Base-by-base conservation (phyloP, 2,888 invertebrate genomes). In the Clusia tigrina region DNA sequence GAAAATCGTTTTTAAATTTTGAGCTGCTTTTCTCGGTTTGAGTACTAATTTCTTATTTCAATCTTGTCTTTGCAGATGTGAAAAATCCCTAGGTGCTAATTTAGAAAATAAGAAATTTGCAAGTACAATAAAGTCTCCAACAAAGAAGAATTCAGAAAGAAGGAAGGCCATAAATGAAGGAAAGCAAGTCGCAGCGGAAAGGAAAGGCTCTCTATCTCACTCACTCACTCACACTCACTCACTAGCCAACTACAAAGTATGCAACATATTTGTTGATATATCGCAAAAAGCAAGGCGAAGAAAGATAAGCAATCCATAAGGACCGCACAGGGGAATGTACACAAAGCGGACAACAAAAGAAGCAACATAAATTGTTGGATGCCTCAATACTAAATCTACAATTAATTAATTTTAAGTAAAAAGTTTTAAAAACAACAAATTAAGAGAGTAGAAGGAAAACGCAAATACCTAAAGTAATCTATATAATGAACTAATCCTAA, bases 61-160 rank as follows among this genome's bases (percentile, higher is more conserved):
- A 65, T 54, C 26, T 58, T 71, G 61, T 70, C 54, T 59, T 81
- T 81, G 55, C 80, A 81, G 81, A 81, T 82, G 78, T 79, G 78
- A 81, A 80, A 74, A 82, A 81, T 82, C 81, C 79, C 73, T 81
- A 81, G 81, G 82, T 81, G 81, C 81, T 81, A 81, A 82, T 80
- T 81, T 82, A 81, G 81, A 77, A 74, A 73, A 79, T 82, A 82
- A 79, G 82, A 79, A 76, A 67, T 63, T 68, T 66, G 69, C 63
- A 71, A 69, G 68, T 70, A 69, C 65, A 71, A 68, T 59, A 67
- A 68, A 59, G 75, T 66, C 58, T 54, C 55, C 42, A 46, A 60
- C 63, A 62, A 42, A 52, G 23, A 54, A 5, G 38, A 25, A 51
- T 12, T 51, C 10, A 0, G 24, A 24, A 54, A 6, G n/a, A 37